Evolutionary conservation across 2,113 vertebrate genomes (phyloP), one percentile per base, ranked within the genome.

Genomic region (Brienomyrus longianalis): DNA sequence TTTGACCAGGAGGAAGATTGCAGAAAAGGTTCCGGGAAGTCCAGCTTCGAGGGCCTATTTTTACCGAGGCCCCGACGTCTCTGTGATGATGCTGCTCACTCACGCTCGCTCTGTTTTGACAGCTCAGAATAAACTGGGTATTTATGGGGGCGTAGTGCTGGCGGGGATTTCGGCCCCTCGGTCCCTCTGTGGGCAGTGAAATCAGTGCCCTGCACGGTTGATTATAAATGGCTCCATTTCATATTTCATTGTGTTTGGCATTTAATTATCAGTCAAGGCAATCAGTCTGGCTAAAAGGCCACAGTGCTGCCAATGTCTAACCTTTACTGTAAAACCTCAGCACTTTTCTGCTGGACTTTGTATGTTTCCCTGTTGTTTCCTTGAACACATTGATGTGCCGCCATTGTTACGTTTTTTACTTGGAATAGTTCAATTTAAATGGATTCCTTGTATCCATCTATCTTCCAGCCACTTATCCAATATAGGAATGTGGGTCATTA

Each of bases 1-100:
- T 93, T 95, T 95, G 95, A 92, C 94, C 56, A 86, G 91, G 90
- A 89, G 87, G 89, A 93, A 91, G 91, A 93, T 6, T 39, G 91
- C 89, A 90, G 89, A 90, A 93, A 91, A 92, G 90, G 92, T 92
- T 92, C 91, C 51, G 87, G 91, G 88, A 21, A 70, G 87, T 62
- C 93, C 89, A 93, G 94, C 92, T 45, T 83, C 35, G 52, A 62
- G 51, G 50, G 84, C 89, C 43, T 80, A 87, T 86, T 77, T 89
- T 77, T 92, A 31, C 89, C 54, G 23, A 39, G 31, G 45, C 88
- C 83, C 83, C 54, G 9, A 27, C 39, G 85, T 31, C n/a, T 90
- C 83, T 1, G 88, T 85, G 88, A 62, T 70, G 56, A 80, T 56
- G 90, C 59, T 83, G 59, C 13, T 31, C 3, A 47, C 19, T 88